Conservation (phyloP, 2,888 invertebrate genomes). For the Mythimna impura region DNA sequence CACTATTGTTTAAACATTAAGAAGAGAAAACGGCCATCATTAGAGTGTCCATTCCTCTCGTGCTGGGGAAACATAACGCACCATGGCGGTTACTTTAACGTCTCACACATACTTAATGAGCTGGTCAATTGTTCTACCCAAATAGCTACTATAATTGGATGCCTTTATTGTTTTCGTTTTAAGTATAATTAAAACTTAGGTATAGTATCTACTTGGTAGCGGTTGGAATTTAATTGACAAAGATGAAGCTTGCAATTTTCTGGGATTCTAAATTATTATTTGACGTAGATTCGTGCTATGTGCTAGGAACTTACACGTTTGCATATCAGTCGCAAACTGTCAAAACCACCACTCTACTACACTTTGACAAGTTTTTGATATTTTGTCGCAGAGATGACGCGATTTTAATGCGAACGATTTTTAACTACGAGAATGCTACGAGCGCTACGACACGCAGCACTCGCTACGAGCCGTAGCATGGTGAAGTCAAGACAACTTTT, state of each 20-base stretch:
- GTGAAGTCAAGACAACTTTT: not conserved
- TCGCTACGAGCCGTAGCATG: conserved; percentile 4
- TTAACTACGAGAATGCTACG: not conserved
- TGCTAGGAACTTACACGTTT: not conserved
- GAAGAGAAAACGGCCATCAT: conserved; percentile 71
- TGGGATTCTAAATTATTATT: not conserved
- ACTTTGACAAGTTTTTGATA: too few species aligned
- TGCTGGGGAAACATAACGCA: conserved; percentile 74
- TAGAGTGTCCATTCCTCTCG: conserved; percentile 75
- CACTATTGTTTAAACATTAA: conserved; percentile 78
- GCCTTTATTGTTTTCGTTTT: conserved; percentile 20
- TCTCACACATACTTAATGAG: conserved; percentile 81
- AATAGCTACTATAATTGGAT: conserved; percentile 65
- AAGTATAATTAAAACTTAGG: conserved; percentile 15
- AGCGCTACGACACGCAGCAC: conserved; percentile 6
- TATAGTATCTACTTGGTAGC: not conserved
- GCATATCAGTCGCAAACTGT: too few species aligned
- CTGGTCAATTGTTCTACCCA: conserved; percentile 74
- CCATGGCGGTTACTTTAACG: conserved; percentile 78
- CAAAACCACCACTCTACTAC: too few species aligned
- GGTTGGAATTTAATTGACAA: not conserved
- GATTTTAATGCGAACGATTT: too few species aligned
- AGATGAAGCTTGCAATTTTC: not conserved
- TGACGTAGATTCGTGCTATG: not conserved
- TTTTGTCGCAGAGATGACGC: too few species aligned